Conservation (phyloP, 2,888 invertebrate species). For the Caenorhabditis sp. region DNA sequence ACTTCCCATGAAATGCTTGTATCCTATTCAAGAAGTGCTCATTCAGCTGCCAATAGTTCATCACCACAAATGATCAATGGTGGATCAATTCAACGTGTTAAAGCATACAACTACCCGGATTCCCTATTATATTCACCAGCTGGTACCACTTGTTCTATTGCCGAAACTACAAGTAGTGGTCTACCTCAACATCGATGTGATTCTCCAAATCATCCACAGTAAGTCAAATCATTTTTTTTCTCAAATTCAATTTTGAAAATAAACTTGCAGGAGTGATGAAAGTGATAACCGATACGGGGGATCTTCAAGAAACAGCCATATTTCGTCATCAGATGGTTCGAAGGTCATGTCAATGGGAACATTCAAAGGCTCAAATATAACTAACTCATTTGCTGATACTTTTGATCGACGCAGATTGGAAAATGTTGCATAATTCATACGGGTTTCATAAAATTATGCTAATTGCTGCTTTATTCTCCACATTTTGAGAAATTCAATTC, state of each 20-base stretch:
- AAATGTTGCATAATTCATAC: constrained; percentile 24
- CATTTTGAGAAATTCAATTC: too few species aligned
- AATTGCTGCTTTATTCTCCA: too few species aligned
- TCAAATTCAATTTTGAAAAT: background rate
- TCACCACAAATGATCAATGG: constrained; percentile 28
- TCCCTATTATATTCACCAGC: constrained; percentile 51
- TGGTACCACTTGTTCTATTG: constrained; percentile 49
- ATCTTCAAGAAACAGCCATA: constrained; percentile 56
- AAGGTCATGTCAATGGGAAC: constrained; percentile 46
- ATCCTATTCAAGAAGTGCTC: constrained; percentile 38
- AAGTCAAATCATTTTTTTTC: constrained; percentile 9
- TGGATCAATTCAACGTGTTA: constrained; percentile 48
- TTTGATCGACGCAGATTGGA: constrained; percentile 44
- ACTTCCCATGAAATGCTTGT: constrained; percentile 55
- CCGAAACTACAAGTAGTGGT: constrained; percentile 47
- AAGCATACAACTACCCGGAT: constrained; percentile 51
- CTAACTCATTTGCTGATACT: constrained; percentile 46
- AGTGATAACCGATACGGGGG: constrained; percentile 52
- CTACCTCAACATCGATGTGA: constrained; percentile 37
- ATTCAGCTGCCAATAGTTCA: constrained; percentile 35
- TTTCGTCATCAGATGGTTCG: constrained; percentile 51
- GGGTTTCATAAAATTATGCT: background rate
- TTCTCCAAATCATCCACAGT: constrained; percentile 49
- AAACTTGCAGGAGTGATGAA: constrained; percentile 50
- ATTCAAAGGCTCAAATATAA: constrained; percentile 41